Base-by-base conservation (phyloP, 2,888 invertebrate species). In the Pseudococcus longispinus region DNA sequence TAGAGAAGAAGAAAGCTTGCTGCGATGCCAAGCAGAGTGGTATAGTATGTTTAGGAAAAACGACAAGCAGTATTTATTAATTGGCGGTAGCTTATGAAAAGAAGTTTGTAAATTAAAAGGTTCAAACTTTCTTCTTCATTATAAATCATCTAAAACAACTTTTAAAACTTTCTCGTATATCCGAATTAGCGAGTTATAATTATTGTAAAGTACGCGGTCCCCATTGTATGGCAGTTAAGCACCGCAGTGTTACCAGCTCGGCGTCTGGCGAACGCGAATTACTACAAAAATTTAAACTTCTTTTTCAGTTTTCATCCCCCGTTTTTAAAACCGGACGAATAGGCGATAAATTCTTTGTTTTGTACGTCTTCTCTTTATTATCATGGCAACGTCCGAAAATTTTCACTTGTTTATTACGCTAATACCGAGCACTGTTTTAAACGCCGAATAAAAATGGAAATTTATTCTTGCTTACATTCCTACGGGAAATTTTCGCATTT, bases 61-160 rank as follows among this genome's bases (percentile, higher is more conserved):
- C 65, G 65, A 65, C 65, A 65, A 65, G 65, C 65, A 65, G 65
- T 65, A 65, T 65, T 65, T 65, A 65, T 65, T 65, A 65, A 65
- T 65, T 65, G 65, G 65, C 65, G 65, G 65, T 65, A 65, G 65
- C 65, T 65, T 65, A 65, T 65, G 65, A 65, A 65, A 65, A 65
- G 65, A 65, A 65, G 65, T 65, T 65, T 65, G 65, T 65, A 65
- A 65, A 65, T 65, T 65, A 65, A 65, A 65, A 65, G 65, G 65
- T 65, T 65, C 65, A 65, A 65, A 65, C 65, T 65, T 65, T 65
- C 65, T 65, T 65, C 65, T 65, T 65, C 65, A 65, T 65, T 65
- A 65, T 65, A 65, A 65, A 65, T 65, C 65, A 65, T 65, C 65
- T 65, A 65, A 65, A 65, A 65, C 65, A 65, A 65, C 65, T 65